Evolutionary conservation across 2,113 vertebrate species (phyloP), one percentile per base, ranked within the genome.

Genomic region (Argyrosomus japonicus): DNA sequence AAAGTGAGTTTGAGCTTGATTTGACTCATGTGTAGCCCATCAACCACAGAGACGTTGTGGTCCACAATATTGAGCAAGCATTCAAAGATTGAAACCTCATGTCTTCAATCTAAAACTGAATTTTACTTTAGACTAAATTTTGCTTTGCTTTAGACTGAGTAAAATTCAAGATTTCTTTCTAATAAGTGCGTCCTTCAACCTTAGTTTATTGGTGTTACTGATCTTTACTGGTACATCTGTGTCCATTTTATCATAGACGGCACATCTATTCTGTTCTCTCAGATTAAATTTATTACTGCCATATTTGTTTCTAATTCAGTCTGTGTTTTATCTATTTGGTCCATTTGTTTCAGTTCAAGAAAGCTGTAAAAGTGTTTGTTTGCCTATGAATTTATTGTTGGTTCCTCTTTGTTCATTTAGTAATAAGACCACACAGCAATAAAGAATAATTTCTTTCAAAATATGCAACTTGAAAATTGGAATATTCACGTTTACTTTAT

Each of bases 1-100:
- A 60, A 82, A 81, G 43, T 83, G 78, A 67, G 40, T 74, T 83
- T 89, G 81, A 83, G 64, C 80, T 64, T 93, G 82, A 91, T 91
- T 87, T 81, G 90, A 89, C 81, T 93, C 93, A 89, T 91, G 87
- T 77, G 82, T 68, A 57, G 50, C 53, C 29, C 61, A 84, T 94
- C 77, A 90, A 68, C 58, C 68, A 74, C 85, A 80, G 48, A 82
- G 53, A 88, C n/a, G 65, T 61, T 64, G 61, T 62, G 62, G 54
- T 76, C 70, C 67, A 74, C 36, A 79, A 68, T 43, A 51, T 83
- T 77, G 43, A 47, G 62, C 25, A 65, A 50, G 48, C 7, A 43
- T 61, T 32, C 68, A 40, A 69, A 82, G 77, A 91, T 80, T 75
- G 77, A 90, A 91, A 91, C 69, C 80, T 85, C 83, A 81, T 92